These are phyloP conservation scores for Tachycineta bicolor DNA, from an alignment of 2,113 vertebrate genomes.

Conservation along the genomic window DNA sequence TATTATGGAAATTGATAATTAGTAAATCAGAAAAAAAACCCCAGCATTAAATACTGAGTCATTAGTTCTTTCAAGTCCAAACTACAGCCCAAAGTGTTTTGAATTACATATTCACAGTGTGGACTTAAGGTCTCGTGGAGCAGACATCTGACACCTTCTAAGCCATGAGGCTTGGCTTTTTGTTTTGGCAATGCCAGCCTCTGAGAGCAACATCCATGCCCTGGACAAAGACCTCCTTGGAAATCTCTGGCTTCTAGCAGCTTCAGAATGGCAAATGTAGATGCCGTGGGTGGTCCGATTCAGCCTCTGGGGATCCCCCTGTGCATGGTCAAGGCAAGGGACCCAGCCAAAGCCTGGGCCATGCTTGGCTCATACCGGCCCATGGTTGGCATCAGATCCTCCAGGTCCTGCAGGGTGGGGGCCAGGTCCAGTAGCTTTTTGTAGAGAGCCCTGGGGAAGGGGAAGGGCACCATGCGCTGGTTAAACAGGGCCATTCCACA, in stretches of 20 bases:
- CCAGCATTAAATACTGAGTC: background rate
- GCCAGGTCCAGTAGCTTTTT: slow-evolving; percentile 63
- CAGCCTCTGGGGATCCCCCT: background rate
- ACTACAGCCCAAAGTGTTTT: background rate
- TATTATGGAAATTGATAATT: background rate
- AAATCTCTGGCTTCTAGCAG: background rate
- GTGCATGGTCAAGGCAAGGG: accelerated
- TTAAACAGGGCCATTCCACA: slow-evolving; percentile 71
- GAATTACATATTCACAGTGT: background rate
- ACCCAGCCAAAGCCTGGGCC: background rate
- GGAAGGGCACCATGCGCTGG: background rate
- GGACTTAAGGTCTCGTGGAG: background rate
- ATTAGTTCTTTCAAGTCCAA: background rate
- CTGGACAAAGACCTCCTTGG: background rate
- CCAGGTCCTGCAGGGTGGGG: slow-evolving; percentile 64
- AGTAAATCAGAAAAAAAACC: background rate
- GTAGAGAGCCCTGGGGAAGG: slow-evolving; percentile 69
- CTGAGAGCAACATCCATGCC: background rate
- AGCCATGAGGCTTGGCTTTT: background rate
- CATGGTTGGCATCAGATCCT: slow-evolving; percentile 58
- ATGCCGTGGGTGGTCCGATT: accelerated
- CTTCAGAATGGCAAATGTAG: accelerated
- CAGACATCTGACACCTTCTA: background rate
- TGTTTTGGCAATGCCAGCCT: background rate
- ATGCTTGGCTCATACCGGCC: slow-evolving; percentile 31